phyloP scores from a whole-genome alignment of 1,140 invertebrate genomes.

The Acromyrmex heyeri region DNA sequence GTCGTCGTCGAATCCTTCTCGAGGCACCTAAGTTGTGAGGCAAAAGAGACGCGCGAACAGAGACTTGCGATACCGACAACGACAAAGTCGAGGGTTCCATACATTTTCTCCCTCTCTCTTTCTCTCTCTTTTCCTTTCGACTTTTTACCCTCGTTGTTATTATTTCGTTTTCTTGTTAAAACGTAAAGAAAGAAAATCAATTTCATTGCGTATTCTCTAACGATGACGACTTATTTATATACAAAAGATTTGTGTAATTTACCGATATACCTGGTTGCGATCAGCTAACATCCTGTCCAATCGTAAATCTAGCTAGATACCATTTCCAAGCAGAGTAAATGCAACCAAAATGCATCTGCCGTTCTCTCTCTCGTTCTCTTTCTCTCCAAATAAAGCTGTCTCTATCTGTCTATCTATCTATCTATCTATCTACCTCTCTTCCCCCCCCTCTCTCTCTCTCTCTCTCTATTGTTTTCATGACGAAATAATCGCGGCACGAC shows the following conservation, averaged over 20 bases:
- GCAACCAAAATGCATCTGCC: slow-evolving; percentile 24
- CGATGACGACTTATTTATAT: slow-evolving; percentile 72
- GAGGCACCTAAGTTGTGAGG: slow-evolving; percentile 40
- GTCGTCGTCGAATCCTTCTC: slow-evolving; percentile 54
- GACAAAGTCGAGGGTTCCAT: not conserved
- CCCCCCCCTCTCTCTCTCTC: not conserved
- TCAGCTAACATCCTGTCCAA: slow-evolving; percentile 64
- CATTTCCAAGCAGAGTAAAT: not conserved
- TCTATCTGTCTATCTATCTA: too few species aligned
- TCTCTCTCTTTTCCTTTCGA: slow-evolving; percentile 1
- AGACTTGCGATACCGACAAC: slow-evolving; percentile 44
- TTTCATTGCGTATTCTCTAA: slow-evolving; percentile 38
- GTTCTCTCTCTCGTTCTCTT: not conserved
- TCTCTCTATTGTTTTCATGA: slow-evolving; percentile 70
- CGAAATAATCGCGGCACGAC: slow-evolving; percentile 61
- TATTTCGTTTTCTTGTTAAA: slow-evolving; percentile 42
- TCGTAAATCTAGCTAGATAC: slow-evolving; percentile 68
- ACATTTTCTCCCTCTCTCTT: not conserved
- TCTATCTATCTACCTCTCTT: too few species aligned
- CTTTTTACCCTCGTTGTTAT: slow-evolving; percentile 39
- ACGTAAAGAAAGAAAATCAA: not conserved
- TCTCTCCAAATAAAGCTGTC: not conserved
- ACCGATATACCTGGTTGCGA: slow-evolving; percentile 56
- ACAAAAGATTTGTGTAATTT: slow-evolving; percentile 67
- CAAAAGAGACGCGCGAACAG: slow-evolving; percentile 33